Evolutionary conservation across 1,140 invertebrate species (phyloP).

Genomic region (Oppia nitens): DNA sequence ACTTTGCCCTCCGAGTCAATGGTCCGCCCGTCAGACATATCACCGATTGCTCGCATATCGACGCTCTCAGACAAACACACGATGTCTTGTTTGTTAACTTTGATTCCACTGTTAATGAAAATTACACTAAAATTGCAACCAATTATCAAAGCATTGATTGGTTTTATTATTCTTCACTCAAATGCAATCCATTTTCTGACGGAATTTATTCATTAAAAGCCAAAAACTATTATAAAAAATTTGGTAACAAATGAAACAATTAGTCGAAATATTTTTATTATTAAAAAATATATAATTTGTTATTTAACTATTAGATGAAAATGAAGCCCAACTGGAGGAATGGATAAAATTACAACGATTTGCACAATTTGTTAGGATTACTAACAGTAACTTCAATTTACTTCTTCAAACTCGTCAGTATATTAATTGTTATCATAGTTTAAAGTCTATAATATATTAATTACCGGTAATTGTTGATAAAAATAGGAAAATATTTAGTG

Average conservation of each 20-base stretch:
- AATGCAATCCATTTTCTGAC: background rate
- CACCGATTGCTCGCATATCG: background rate
- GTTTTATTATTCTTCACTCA: constrained; percentile 11
- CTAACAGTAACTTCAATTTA: constrained; percentile 38
- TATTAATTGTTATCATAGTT: background rate
- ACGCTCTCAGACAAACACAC: constrained; percentile 37
- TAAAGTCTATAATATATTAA: no score
- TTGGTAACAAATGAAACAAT: no score
- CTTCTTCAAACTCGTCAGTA: constrained; percentile 60
- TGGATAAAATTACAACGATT: constrained; percentile 86
- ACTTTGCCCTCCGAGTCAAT: constrained; percentile 74
- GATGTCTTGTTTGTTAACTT: constrained; percentile 74
- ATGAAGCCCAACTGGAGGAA: constrained; percentile 40
- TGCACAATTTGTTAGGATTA: constrained; percentile 70
- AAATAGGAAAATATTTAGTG: constrained; percentile 9
- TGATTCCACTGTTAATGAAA: constrained; percentile 46
- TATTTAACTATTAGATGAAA: constrained; percentile 14
- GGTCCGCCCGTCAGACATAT: constrained; percentile 31
- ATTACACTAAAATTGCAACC: background rate
- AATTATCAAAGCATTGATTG: constrained; percentile 10
- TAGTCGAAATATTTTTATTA: background rate
- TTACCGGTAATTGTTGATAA: no score
- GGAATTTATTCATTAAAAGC: constrained; percentile 14
- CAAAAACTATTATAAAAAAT: background rate
- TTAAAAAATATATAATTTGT: background rate